Evolutionary conservation across 2,113 vertebrate species (phyloP).

Genomic region (Pelodiscus sinensis): DNA sequence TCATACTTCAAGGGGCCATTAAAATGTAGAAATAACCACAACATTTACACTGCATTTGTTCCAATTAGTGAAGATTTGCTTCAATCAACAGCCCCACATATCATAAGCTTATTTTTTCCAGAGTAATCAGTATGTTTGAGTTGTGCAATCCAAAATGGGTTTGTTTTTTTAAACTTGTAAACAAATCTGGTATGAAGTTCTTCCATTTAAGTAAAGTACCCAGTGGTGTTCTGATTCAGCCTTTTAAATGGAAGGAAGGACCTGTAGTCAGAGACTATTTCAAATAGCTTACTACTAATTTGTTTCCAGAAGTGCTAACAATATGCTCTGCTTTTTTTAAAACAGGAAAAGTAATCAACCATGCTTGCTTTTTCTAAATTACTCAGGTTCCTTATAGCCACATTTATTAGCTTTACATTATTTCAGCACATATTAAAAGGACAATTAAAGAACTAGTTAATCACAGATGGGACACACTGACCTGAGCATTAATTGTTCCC

Average conservation of each 20-base stretch:
- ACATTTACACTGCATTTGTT: not conserved
- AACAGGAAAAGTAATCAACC: not conserved
- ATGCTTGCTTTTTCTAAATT: not conserved
- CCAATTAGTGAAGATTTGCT: not conserved
- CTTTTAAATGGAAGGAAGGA: not conserved
- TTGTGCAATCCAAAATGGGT: not conserved
- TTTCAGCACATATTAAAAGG: not conserved
- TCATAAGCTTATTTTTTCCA: not conserved
- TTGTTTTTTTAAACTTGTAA: not conserved
- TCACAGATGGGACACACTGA: not conserved
- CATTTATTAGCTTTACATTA: not conserved
- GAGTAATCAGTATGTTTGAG: not conserved
- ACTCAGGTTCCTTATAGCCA: not conserved
- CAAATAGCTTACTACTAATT: not conserved
- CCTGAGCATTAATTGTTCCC: not conserved
- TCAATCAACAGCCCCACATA: not conserved
- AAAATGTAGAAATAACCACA: constrained; percentile 1
- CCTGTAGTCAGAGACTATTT: not conserved
- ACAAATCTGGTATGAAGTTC: constrained; percentile 1
- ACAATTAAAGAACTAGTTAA: not conserved
- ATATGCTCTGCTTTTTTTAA: not conserved
- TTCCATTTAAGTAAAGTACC: not conserved
- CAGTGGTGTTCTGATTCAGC: not conserved
- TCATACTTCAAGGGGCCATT: not conserved
- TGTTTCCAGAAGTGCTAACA: not conserved